Conservation (phyloP, 2,888 invertebrate species). For the Lasiommata megera region DNA sequence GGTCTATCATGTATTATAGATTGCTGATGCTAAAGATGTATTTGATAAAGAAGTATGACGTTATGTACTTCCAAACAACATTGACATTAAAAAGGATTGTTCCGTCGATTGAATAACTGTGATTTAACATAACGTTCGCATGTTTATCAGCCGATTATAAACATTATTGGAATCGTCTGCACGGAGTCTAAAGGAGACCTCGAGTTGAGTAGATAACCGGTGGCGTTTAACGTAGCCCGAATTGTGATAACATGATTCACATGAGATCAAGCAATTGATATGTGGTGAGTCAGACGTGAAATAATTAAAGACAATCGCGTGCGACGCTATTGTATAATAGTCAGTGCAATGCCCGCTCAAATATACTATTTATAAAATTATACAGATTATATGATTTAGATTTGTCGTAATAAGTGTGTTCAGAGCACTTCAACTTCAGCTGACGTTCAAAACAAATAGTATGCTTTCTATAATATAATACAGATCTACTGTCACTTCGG, state of each 20-base stretch:
- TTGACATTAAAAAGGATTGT: too few relatives aligned
- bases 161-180: not conserved
- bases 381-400: not conserved
- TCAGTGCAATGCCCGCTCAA: not conserved
- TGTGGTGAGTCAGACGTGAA: slow-evolving; percentile 49
- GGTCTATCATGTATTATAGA: too few relatives aligned
- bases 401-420: not conserved
- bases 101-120: too few relatives aligned
- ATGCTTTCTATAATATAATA: too few relatives aligned
- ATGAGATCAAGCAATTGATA: slow-evolving; percentile 45
- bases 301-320: slow-evolving; percentile 33
- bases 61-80: too few relatives aligned
- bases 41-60: too few relatives aligned
- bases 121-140: too few relatives aligned
- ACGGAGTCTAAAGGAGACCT: slow-evolving; percentile 33
- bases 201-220: slow-evolving; percentile 39
- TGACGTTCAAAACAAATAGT: too few relatives aligned
- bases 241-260: slow-evolving; percentile 61
- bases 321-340: slow-evolving; percentile 29
- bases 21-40: too few relatives aligned
- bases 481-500: too few relatives aligned
- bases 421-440: too few relatives aligned
- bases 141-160: too few relatives aligned
- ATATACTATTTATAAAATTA: not conserved
- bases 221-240: slow-evolving; percentile 52